Conservation (phyloP, 1,140 invertebrate genomes). For the Pemphigus obesinymphae region DNA sequence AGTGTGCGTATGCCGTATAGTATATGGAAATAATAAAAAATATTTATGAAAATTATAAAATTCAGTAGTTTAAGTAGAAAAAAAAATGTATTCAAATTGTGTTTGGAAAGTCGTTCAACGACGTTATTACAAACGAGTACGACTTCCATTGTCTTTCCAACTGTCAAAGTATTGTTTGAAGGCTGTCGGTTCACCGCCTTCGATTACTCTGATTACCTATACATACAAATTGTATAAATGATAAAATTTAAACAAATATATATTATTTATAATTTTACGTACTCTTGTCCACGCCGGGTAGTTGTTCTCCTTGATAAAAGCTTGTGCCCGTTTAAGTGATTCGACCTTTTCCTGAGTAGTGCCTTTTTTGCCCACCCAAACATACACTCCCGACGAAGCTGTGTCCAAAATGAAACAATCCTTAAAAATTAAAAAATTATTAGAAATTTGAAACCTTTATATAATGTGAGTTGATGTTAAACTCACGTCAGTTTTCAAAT, state of each 20-base stretch:
- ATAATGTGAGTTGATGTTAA: background rate
- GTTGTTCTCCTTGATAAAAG: constrained; percentile 65
- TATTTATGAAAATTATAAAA: background rate
- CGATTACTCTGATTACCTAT: constrained; percentile 60
- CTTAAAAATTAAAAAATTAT: constrained; percentile 50
- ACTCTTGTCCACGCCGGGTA: constrained; percentile 76
- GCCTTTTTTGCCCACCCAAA: constrained; percentile 78
- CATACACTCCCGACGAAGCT: constrained; percentile 72
- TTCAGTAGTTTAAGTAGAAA: background rate
- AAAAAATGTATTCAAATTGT: background rate
- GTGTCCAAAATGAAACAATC: constrained; percentile 83
- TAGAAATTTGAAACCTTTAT: background rate
- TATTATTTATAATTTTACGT: background rate
- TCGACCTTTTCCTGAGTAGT: constrained; percentile 70
- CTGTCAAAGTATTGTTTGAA: constrained; percentile 75
- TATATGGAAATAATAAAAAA: background rate
- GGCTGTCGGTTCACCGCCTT: constrained; percentile 66
- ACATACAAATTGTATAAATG: constrained; percentile 6
- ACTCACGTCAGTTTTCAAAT: constrained; percentile 67
- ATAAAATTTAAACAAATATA: background rate
- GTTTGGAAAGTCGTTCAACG: background rate
- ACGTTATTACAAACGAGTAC: constrained; percentile 10
- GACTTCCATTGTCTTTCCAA: constrained; percentile 60
- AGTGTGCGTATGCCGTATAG: background rate
- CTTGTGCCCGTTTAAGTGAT: constrained; percentile 70